phyloP scores from a whole-genome alignment of 2,113 vertebrate genomes.

The Chauna torquata region DNA sequence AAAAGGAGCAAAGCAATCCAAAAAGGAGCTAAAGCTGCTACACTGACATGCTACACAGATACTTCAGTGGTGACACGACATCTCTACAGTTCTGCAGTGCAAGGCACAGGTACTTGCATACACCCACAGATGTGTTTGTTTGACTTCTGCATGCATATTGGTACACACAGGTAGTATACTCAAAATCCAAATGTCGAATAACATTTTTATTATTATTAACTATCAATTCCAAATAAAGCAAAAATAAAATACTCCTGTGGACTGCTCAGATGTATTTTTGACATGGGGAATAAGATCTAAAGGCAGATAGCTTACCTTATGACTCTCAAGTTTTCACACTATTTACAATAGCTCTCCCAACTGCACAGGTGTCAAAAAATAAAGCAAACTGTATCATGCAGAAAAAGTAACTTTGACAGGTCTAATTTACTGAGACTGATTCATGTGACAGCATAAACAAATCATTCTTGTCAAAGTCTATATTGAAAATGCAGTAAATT shows the following conservation, averaged over 20 bases:
- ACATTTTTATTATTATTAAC: neutral
- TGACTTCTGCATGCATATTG: neutral
- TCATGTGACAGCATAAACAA: conserved; percentile 71
- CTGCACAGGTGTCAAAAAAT: conserved; percentile 66
- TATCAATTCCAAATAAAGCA: neutral
- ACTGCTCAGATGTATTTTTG: neutral
- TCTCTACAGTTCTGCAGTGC: neutral
- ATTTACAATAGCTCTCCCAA: conserved; percentile 41
- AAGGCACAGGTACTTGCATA: neutral
- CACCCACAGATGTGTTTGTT: neutral
- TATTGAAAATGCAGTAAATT: conserved; percentile 73
- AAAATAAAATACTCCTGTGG: neutral
- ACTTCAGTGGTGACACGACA: neutral
- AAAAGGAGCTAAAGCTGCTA: neutral
- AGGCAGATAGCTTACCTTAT: conserved; percentile 14
- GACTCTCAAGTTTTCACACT: conserved; percentile 12
- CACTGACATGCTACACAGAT: accelerated
- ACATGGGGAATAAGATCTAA: neutral
- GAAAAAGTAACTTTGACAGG: conserved; percentile 72
- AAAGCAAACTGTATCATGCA: conserved; percentile 55
- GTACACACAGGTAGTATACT: neutral
- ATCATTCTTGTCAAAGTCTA: conserved; percentile 73
- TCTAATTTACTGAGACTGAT: conserved; percentile 73
- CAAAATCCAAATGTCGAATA: neutral
- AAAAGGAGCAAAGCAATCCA: neutral